Evolutionary conservation across 2,888 invertebrate species (phyloP), one percentile per base, ranked within the genome.

Genomic region (Aleiodes alternator): DNA sequence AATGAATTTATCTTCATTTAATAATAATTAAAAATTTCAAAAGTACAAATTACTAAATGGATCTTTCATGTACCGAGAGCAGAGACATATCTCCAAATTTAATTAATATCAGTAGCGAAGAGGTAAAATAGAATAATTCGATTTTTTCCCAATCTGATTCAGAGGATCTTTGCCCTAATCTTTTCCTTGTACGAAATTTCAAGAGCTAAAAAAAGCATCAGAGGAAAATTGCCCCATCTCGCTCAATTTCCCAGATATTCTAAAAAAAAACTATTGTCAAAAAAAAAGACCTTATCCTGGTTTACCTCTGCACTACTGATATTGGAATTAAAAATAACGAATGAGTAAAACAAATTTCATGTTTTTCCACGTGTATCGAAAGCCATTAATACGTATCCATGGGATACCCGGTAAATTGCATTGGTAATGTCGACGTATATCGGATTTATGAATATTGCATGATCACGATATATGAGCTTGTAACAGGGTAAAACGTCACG

Each of bases 381-480:
- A 64, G 11, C 64, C 64, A 64, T 64, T 64, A 64, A 64, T 64
- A 64, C 43, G 64, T 16, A 64, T 48, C 64, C 64, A 48, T 14
- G 64, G 23, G 43, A 51, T 51, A 29, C 48, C 56, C 69, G 73
- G 69, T 80, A 81, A 81, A 83, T 83, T 83, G 82, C 83, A 83
- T 85, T 83, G 76, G 83, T 82, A 82, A 82, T 80, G 79, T 80
- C 64, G 57, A 79, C 80, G 80, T 80, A 83, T 83, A 86, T 86
- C 82, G 83, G 82, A 84, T 86, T 83, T 83, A 80, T 82, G 80
- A 82, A 82, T 84, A 86, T 83, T 81, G 82, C 79, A 82, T 83
- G 73, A 80, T 78, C 51, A 68, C 68, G 50, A 51, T 68, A 50
- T 31, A 53, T 51, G 51, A 51, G 68, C 50, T 68, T 51, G 50